Evolutionary conservation across 2,888 invertebrate species (phyloP).

Genomic region (Drosophila peninsularis): DNA sequence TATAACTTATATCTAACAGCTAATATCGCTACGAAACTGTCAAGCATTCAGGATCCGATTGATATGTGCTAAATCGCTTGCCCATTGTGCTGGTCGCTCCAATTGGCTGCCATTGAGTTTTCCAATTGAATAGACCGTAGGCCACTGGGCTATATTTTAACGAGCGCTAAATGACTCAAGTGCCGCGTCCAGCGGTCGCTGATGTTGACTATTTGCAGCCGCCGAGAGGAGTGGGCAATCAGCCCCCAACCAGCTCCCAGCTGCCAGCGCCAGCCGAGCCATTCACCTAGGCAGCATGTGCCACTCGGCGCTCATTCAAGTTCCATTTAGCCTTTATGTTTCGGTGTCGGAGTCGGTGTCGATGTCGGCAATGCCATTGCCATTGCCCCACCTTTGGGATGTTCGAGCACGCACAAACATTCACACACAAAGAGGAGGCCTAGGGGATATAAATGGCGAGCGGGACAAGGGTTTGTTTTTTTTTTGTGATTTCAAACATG

Average conservation of each 20-base stretch:
- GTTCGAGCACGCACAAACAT: conserved; percentile 41
- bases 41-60: too few species aligned
- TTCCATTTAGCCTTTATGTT: conserved; percentile 74
- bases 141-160: conserved; percentile 46
- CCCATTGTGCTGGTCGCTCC: conserved; percentile 55
- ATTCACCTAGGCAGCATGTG: conserved; percentile 27
- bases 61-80: background rate
- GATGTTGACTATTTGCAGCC: conserved; percentile 25
- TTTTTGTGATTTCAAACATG: conserved; percentile 61
- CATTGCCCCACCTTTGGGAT: conserved; percentile 57
- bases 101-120: conserved; percentile 65
- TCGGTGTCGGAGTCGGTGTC: conserved; percentile 36
- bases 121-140: conserved; percentile 59
- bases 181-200: conserved; percentile 34
- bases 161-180: conserved; percentile 55
- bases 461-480: conserved; percentile 31
- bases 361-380: conserved; percentile 43
- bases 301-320: conserved; percentile 64
- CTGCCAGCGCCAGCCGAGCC: background rate
- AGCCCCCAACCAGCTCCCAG: background rate
- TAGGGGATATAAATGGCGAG: conserved; percentile 43
- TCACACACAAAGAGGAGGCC: conserved; percentile 1
- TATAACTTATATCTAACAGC: too few species aligned
- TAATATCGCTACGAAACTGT: too few species aligned
- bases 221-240: too few species aligned